Conservation (phyloP, 1,140 invertebrate species). For the Drosophila prosaltans region DNA sequence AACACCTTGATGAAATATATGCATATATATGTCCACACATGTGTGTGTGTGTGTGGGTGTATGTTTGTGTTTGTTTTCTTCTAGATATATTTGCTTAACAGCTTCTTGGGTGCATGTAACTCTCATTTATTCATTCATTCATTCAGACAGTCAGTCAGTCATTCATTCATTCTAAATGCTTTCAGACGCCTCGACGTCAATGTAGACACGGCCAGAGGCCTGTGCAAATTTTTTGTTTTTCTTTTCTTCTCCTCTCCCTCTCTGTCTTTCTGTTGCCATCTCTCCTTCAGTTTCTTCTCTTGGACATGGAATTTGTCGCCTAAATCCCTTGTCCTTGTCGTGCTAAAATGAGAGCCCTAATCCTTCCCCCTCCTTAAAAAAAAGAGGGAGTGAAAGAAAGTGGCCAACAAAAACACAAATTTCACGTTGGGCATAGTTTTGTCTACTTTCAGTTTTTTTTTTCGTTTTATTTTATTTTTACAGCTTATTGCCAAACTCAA, state of each 20-base stretch:
- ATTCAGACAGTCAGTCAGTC: constrained; percentile 43
- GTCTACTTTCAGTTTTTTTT: constrained; percentile 12
- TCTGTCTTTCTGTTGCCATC: constrained; percentile 8
- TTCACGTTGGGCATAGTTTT: constrained; percentile 11
- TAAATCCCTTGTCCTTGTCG: constrained; percentile 60
- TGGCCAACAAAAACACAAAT: constrained; percentile 41
- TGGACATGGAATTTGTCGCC: constrained; percentile 50
- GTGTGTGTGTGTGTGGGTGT: constrained; percentile 1
- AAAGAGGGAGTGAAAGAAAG: constrained; percentile 17
- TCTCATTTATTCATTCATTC: constrained; percentile 59
- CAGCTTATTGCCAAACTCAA: constrained; percentile 69
- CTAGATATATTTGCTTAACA: constrained; percentile 62
- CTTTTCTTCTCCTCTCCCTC: constrained; percentile 2
- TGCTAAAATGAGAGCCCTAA: constrained; percentile 48
- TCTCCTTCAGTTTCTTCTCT: not conserved
- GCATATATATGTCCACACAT: not conserved
- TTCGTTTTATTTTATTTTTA: constrained; percentile 72
- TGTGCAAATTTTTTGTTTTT: constrained; percentile 19
- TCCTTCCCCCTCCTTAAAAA: constrained; percentile 38
- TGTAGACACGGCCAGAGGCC: constrained; percentile 35
- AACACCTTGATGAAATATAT: not conserved
- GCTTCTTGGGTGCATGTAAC: constrained; percentile 60
- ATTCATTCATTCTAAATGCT: constrained; percentile 59
- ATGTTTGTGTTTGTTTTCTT: constrained; percentile 12
- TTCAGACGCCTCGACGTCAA: constrained; percentile 49